These are phyloP conservation scores for Lytechinus pictus DNA, from an alignment of 35 echinoderm and acorn worm genomes.

Conservation along the genomic window DNA sequence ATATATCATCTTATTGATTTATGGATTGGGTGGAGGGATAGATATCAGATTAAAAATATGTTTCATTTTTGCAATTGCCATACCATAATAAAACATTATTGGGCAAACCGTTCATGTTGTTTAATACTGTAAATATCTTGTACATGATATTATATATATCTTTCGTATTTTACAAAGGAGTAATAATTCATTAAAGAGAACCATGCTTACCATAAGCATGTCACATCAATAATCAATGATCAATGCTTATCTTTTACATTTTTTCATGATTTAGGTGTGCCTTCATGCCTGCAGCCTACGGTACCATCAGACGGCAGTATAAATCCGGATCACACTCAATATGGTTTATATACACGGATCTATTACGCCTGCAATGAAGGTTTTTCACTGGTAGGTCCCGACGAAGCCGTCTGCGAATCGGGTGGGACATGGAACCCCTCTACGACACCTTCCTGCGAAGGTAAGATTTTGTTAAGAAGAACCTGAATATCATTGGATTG, in stretches of 20 bases:
- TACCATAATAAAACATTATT: too few species aligned
- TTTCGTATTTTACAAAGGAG: too few species aligned
- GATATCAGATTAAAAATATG: too few species aligned
- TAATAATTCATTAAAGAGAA: too few species aligned
- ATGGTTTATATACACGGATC: not conserved
- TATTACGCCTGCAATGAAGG: not conserved
- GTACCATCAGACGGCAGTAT: not conserved
- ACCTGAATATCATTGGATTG: not conserved
- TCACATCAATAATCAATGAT: too few species aligned
- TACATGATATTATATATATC: too few species aligned
- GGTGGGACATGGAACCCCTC: conserved; percentile 26
- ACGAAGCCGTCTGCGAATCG: not conserved
- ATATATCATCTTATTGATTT: too few species aligned
- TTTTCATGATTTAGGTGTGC: not conserved
- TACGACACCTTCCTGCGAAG: not conserved
- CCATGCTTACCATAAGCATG: too few species aligned
- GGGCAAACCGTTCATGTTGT: too few species aligned
- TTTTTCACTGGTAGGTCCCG: not conserved
- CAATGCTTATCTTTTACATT: not conserved
- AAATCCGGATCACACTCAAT: not conserved
- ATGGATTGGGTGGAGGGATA: too few species aligned
- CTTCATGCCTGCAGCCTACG: not conserved
- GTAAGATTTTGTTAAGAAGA: not conserved
- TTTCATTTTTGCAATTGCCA: too few species aligned
- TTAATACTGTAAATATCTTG: too few species aligned